Percentiles rank a stretch among this genome's conserved stretches.
Conservation (phyloP, 2,113 vertebrate species). For the Emydocephalus ijimae region DNA sequence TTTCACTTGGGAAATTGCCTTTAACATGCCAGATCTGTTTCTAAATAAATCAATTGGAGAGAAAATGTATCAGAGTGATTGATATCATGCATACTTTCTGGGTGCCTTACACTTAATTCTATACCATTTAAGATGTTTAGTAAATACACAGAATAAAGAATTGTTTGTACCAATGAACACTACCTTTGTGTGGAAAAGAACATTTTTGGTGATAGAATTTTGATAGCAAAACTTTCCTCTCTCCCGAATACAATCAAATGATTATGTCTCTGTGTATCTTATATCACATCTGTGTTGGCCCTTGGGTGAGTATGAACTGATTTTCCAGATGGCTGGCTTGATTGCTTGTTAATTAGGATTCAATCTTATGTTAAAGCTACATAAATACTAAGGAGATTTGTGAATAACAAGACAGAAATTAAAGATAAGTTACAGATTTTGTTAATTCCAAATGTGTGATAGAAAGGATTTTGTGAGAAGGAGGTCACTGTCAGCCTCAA, state of each 20-base stretch:
- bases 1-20: no score
- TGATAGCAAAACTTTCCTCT: neutral
- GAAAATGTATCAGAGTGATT: no score
- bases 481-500: no score
- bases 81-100: no score
- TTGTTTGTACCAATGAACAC: neutral
- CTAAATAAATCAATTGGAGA: no score
- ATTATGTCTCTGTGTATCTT: neutral
- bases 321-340: neutral
- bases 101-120: neutral
- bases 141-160: neutral
- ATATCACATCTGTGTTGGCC: neutral
- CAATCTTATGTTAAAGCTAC: neutral
- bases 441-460: neutral
- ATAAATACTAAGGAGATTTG: neutral
- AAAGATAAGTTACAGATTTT: neutral
- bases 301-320: neutral
- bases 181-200: neutral
- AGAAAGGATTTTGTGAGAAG: neutral
- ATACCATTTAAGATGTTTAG: neutral
- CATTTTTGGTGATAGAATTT: neutral
- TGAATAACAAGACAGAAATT: neutral
- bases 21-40: no score
- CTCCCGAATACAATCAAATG: neutral
- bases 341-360: constrained; percentile 6